Conservation (phyloP, 2,797 vertebrate genomes). For the Pelobates cultripes region DNA sequence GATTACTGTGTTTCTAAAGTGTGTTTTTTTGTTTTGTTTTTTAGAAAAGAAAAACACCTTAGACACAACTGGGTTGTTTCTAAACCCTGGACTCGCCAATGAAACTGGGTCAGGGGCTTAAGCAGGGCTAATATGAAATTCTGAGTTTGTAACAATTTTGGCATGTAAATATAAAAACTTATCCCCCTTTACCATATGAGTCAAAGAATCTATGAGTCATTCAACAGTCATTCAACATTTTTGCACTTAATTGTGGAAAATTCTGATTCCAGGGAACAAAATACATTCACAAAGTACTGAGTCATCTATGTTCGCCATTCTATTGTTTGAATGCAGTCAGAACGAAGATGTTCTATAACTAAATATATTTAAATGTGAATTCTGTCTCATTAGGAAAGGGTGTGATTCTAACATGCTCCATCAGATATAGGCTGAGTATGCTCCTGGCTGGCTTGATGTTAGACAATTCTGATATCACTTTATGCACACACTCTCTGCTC, state of each 20-base stretch:
- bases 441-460: background rate
- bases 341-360: background rate
- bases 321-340: background rate
- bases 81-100: too few relatives aligned
- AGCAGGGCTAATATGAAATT: too few relatives aligned
- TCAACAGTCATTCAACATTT: constrained; percentile 44
- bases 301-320: constrained; percentile 13
- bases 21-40: too few relatives aligned
- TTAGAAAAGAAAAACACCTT: too few relatives aligned
- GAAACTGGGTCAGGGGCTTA: too few relatives aligned
- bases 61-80: too few relatives aligned
- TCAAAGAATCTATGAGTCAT: constrained; percentile 27
- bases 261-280: background rate
- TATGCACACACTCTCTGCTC: background rate
- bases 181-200: too few relatives aligned
- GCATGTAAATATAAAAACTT: too few relatives aligned
- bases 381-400: background rate
- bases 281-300: constrained; percentile 26
- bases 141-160: too few relatives aligned
- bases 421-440: too few relatives aligned
- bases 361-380: background rate
- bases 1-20: too few relatives aligned
- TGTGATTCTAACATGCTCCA: background rate
- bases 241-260: constrained; percentile 26
- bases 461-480: background rate